Base-by-base conservation (phyloP, 2,113 vertebrate genomes). In the Smithornis capensis region DNA sequence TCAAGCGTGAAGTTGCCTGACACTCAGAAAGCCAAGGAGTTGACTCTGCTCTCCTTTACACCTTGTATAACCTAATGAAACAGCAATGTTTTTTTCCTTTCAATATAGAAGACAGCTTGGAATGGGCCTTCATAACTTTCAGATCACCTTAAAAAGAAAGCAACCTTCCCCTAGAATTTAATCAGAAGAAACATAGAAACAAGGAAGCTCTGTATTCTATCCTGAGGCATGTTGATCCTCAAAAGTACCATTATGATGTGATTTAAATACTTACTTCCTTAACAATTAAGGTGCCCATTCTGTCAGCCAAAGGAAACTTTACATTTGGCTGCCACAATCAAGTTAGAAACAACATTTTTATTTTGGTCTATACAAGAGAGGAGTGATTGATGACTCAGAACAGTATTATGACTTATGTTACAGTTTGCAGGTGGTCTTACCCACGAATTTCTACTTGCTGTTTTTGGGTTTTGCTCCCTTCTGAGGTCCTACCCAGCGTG, bases 1-100 rank as follows among this genome's bases (percentile, higher is more conserved):
- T 95, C 59, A 88, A 77, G 71, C 15, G 3, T 90, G 95, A 93
- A 88, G 84, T 83, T 94, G 29, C 85, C 76, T 93, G 92, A 90
- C 79, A 83, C 38, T 83, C 44, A 80, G 52, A 92, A 73, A 92
- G n/a, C 71, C 17, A 44, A 88, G 75, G 68, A 79, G 19, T 55
- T 64, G 67, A 83, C 88, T 94, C 57, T 90, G 38, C 17, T 91
- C 47, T 90, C 50, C 71, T 77, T 90, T 94, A 70, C 12, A 86
- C 71, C 31, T 76, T 91, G 68, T 86, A 95, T 91, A 94, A 87
- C 59, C 68, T 67, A 59, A 92, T 83, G 55, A 85, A 92, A 90
- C 33, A 80, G 16, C 23, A 80, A 28, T 44, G 12, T 2, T 67
- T 92, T 76, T 81, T 71, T 53, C 4, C 31, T 91, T 86, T 42